Evolutionary conservation across 2,797 vertebrate genomes (phyloP), one percentile per base, ranked within the genome.

Genomic region (Tolypeutes matacus): DNA sequence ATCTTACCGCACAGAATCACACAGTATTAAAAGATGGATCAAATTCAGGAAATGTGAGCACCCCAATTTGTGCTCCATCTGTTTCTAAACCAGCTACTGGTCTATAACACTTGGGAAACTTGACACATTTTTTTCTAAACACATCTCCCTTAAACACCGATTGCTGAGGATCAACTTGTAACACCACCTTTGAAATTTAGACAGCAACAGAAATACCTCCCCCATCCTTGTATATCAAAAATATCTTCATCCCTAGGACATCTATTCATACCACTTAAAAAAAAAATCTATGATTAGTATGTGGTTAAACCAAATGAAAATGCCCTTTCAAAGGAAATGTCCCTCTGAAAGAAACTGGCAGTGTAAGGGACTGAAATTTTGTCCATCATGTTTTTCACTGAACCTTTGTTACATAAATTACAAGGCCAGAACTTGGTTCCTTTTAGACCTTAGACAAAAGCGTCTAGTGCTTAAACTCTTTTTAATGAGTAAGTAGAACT

Each of bases 41-140:
- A 34, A 64, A 93, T 85, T 62, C 36, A 75, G 58, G 31, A 67
- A 73, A 53, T 11, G 0, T 31, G 27, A 34, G 34, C 53, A 11
- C 46, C 11, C 42, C 25, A 14, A 36, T 18, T n/a, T 7, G 6
- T 53, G 21, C 27, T 9, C n/a, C 8, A 76, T 21, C 7, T 18
- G 36, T 67, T 76, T 72, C 62, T 60, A 73, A 42, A 53, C 23
- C 14, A 76, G 53, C 58, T 5, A 7, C 17, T 13, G 25, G 20
- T 4, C 20, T 36, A 15, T 1, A 9, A 12, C 11, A 42, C 0
- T 0, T 20, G 31, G 15, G 27, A 83, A 39, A 39, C 42, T 23
- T 27, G 1, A 27, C 56, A 27, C 34, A 39, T 39, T 69, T 84
- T 84, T 36, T 60, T 91, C 60, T 36, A 60, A 34, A 27, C 27